These are phyloP conservation scores for Spisula solida DNA, from an alignment of 2,888 invertebrate species.

Conservation along the genomic window DNA sequence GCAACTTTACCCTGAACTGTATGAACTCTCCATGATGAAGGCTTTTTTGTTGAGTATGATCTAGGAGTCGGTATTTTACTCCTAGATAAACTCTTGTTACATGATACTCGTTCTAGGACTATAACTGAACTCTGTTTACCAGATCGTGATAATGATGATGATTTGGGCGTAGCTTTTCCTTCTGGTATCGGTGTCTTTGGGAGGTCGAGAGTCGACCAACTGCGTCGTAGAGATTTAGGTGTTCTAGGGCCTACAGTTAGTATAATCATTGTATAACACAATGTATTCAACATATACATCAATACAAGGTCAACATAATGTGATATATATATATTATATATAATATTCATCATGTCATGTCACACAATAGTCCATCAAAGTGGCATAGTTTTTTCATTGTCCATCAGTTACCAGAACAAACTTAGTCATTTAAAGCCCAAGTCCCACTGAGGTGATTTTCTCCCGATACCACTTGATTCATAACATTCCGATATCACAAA, in stretches of 20 bases:
- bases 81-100: conserved; percentile 49
- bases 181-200: conserved; percentile 78
- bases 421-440: too few relatives aligned
- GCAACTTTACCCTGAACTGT: conserved; percentile 74
- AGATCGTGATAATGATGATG: conserved; percentile 40
- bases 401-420: too few relatives aligned
- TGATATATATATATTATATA: not conserved
- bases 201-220: conserved; percentile 79
- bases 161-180: conserved; percentile 60
- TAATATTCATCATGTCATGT: too few relatives aligned
- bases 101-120: conserved; percentile 50
- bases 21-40: conserved; percentile 58
- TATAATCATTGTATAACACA: conserved; percentile 11
- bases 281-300: not conserved
- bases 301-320: not conserved
- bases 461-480: too few relatives aligned
- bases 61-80: conserved; percentile 74
- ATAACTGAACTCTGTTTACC: conserved; percentile 61
- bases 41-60: conserved; percentile 53
- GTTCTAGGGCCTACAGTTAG: conserved; percentile 72
- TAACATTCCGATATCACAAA: too few relatives aligned
- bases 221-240: conserved; percentile 74
- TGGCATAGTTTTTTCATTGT: too few relatives aligned
- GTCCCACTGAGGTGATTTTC: too few relatives aligned
- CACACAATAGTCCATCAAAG: not conserved